Base-by-base conservation (phyloP, 2,797 vertebrate species). In the Lagodon rhomboides region DNA sequence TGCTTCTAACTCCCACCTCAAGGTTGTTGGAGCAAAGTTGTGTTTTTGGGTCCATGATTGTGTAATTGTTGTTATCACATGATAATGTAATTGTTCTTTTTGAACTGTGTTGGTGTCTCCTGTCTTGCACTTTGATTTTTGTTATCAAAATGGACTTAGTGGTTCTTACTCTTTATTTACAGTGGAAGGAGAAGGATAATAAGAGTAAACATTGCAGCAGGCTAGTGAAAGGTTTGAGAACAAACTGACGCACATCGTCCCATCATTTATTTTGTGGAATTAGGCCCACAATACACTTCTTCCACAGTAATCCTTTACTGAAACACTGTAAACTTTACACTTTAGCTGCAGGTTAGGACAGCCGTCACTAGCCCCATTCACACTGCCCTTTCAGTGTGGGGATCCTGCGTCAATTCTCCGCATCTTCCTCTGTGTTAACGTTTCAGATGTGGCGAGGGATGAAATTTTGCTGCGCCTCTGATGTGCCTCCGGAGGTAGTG, bases 1-100 rank as follows among this genome's bases (percentile, higher is more conserved):
- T 59, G 27, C 66, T 69, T 80, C 78, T 66, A 82, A 76, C 69
- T 62, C 51, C 11, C 23, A n/a, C 38, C 63, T 79, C 54, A 1
- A 1, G 25, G 65, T 61, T 43, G 55, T 34, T 47, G 17, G 10
- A 58, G 61, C 58, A 61, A 58, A 51, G 43, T 43, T n/a, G 38
- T 77, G 17, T 43, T 38, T 47, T 67, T 30, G 18, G 3, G 22
- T 25, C 12, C 54, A 34, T 41, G 38, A 17, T 30, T 25, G 43
- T 60, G 44, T 44, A 41, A 18, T 41, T 77, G 61, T 78, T 72
- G 20, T 63, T 20, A 60, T 80, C 38, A 54, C 41, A 67, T 70
- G 9, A 27, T 15, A 12, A 44, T 34, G 11, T 63, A 2, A 38
- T 70, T 43, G 46, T 4, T 59, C 22, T 27, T 1, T 69, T 71